These are phyloP conservation scores for Chironomus tepperi DNA, from an alignment of 1,140 invertebrate species.

Conservation along the genomic window DNA sequence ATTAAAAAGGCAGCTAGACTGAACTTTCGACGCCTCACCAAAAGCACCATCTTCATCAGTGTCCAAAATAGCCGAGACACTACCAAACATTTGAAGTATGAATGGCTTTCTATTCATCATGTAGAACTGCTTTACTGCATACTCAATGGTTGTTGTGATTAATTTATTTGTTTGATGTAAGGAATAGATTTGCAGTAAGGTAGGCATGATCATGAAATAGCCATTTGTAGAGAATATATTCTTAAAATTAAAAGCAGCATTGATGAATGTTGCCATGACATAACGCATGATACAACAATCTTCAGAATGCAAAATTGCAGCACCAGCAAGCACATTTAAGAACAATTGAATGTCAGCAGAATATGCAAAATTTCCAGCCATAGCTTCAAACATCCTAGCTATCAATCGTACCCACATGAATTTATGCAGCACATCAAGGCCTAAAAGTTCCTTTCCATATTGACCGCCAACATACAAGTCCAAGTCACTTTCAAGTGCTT, in stretches of 20 bases:
- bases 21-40: conserved; percentile 87
- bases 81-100: conserved; percentile 98
- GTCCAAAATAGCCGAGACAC: conserved; percentile 91
- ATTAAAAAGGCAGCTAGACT: conserved; percentile 82
- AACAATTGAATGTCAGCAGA: conserved; percentile 96
- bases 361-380: conserved; percentile 97
- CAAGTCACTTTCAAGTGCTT: conserved; percentile 93
- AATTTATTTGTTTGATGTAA: conserved; percentile 96
- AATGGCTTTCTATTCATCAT: conserved; percentile 97
- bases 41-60: conserved; percentile 78
- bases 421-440: conserved; percentile 94
- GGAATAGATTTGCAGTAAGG: conserved; percentile 90
- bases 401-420: conserved; percentile 97
- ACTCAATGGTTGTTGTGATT: conserved; percentile 91
- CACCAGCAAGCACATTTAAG: conserved; percentile 94
- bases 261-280: conserved; percentile 94
- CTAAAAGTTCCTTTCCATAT: conserved; percentile 85
- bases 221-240: conserved; percentile 98
- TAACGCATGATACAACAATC: conserved; percentile 91
- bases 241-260: conserved; percentile 96
- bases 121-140: conserved; percentile 97
- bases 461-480: conserved; percentile 85
- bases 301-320: conserved; percentile 93
- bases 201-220: conserved; percentile 96
- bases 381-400: conserved; percentile 95